Evolutionary conservation across 1,140 invertebrate species (phyloP), one percentile per base, ranked within the genome.

Genomic region (Zaprionus ornatus): DNA sequence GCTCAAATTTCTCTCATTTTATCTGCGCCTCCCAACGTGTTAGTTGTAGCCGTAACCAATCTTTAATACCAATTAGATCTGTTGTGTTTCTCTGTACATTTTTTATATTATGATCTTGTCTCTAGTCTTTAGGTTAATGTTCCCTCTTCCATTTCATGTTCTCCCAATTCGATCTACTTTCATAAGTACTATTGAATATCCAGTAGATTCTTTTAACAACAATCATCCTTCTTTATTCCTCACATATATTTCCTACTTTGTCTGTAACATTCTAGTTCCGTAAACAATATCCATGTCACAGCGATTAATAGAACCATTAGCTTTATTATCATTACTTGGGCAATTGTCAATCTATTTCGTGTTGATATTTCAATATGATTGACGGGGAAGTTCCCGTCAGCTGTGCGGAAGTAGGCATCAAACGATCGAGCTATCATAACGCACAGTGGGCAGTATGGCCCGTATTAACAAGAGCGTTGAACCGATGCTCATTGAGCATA

Each of bases 381-480:
- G 15, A 12, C 45, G 29, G 56, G 61, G 68, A 65, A 65, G 52
- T 66, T 3, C 12, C 23, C 12, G 9, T 17, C 37, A 52, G 57
- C 61, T 72, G 65, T 57, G 54, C 77, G 84, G 84, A 88, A 88
- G 62, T 71, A 50, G 19, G 9, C 45, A 10, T 13, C 45, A 23
- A 23, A 23, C 19, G 45, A 50, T 19, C 45, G 45, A 66, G 40
- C 13, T 73, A 64, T 66, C 54, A 73, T 52, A 42, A 40, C 17
- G 25, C 50, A 5, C 50, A 5, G 54, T n/a, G 13, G 45, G 77
- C 52, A 40, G n/a, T 74, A 65, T 65, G 62, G 60, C 40, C 37
- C 6, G n/a, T 74, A 68, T 62, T 66, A 68, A 13, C 42, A 29
- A 48, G 85, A 60, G 65, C 85, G 76, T 85, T 88, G 82, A 90